Evolutionary conservation across 2,113 vertebrate species (phyloP), one percentile per base, ranked within the genome.

Genomic region (Hoplias malabaricus): DNA sequence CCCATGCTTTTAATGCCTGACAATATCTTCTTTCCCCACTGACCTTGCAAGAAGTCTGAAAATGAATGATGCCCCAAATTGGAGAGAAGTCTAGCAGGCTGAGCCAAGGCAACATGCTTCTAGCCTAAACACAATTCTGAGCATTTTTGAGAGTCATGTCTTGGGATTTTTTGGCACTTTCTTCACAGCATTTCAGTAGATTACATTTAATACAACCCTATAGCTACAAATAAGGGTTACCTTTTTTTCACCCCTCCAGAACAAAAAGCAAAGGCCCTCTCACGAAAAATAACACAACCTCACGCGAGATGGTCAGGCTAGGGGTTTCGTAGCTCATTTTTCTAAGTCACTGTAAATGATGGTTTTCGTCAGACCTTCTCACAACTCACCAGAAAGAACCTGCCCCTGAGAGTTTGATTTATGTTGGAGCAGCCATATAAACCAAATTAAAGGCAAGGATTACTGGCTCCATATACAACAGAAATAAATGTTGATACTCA

Each of bases 21-120:
- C 36, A 77, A 84, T 87, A 86, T 88, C 77, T 53, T 69, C 31
- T 19, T 50, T 38, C 71, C 38, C 29, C n/a, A 23, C 23, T 85
- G 70, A 86, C 84, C 80, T 74, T 79, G 61, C 5, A 57, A 81
- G 72, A 54, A 80, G 36, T 50, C 72, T 42, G 53, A 63, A 56
- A 62, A 66, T 80, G 70, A 62, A 74, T 63, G 54, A 71, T 80
- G 57, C 78, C 66, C 81, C 71, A 34, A 56, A 77, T 78, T 78
- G 56, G 11, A 73, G 59, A 31, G 43, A 8, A 34, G n/a, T 25
- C 62, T 61, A 78, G 83, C 25, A 72, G 14, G 46, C 8, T 43
- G 53, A 61, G 12, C 38, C 57, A 25, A 2, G 36, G 81, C 19
- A 77, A 43, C 21, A 23, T 67, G 43, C 63, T 87, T 74, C 65